Conservation (phyloP, 2,113 vertebrate genomes). For the Polyodon spathula region DNA sequence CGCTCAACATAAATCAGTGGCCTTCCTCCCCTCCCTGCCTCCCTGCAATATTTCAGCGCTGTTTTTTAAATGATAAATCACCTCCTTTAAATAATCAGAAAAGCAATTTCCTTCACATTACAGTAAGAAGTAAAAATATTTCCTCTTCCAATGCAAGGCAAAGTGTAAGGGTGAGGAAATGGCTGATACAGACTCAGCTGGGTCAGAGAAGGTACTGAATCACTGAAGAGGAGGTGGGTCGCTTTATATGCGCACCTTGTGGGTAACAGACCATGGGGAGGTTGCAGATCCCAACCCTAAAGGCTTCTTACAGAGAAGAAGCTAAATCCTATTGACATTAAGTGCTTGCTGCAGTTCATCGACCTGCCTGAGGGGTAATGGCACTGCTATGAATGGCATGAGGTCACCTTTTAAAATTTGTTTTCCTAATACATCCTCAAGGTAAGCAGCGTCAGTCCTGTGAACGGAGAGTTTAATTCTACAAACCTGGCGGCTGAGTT, state of each 20-base stretch:
- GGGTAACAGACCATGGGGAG: not conserved
- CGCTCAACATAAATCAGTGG: constrained; percentile 8
- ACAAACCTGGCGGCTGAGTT: too few relatives aligned
- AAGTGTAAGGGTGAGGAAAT: too few relatives aligned
- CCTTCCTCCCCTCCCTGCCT: not conserved
- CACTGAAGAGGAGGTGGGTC: not conserved
- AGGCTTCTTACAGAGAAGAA: not conserved
- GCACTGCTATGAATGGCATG: not conserved
- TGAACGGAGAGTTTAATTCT: not conserved
- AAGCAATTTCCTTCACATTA: not conserved
- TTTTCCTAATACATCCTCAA: not conserved
- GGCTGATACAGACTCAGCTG: not conserved
- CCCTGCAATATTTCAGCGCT: constrained; percentile 4
- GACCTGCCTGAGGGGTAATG: not conserved
- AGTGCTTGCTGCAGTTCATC: not conserved
- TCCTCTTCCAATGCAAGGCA: too few relatives aligned
- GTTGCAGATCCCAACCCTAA: not conserved
- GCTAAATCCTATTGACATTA: constrained; percentile 8
- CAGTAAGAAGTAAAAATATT: not conserved
- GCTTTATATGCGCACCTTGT: not conserved
- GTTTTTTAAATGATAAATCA: constrained; percentile 1
- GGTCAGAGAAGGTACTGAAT: not conserved
- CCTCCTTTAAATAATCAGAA: not conserved
- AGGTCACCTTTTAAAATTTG: constrained; percentile 6
- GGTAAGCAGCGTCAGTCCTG: not conserved